Percentiles rank a stretch among this genome's conserved stretches.
Evolutionary conservation across 2,113 vertebrate species (phyloP).

Genomic region (Hydropotes inermis): DNA sequence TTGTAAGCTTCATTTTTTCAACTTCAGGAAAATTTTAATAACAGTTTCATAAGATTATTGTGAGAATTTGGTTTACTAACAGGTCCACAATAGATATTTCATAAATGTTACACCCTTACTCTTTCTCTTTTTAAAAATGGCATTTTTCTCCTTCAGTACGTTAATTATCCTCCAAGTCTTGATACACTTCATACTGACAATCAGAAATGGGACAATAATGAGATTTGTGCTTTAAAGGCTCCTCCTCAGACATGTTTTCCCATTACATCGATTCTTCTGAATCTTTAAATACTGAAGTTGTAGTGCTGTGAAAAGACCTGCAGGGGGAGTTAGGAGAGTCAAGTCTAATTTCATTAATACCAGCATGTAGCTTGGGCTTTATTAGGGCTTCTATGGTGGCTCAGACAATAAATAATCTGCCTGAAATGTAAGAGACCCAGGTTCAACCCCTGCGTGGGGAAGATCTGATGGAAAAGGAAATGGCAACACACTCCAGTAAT

Average conservation of each 20-base stretch:
- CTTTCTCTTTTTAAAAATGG: background rate
- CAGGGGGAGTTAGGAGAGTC: background rate
- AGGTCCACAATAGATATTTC: background rate
- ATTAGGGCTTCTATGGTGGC: background rate
- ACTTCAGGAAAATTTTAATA: slow-evolving; percentile 5
- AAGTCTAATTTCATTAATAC: background rate
- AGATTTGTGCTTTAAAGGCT: background rate
- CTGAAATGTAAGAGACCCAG: background rate
- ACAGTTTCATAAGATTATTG: background rate
- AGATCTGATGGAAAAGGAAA: background rate
- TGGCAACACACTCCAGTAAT: background rate
- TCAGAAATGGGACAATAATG: background rate
- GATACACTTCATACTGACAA: background rate
- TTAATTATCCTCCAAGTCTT: background rate
- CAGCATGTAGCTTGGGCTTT: background rate
- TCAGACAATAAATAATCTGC: background rate
- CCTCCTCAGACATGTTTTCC: background rate
- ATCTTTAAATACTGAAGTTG: background rate
- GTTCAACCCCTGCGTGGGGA: background rate
- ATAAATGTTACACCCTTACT: background rate
- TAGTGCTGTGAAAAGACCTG: background rate
- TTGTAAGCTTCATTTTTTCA: background rate
- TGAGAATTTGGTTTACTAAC: background rate
- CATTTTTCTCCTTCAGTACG: background rate
- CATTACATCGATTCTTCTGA: background rate